phyloP scores from a whole-genome alignment of 2,888 invertebrate genomes.

The Drosophila melanosoma region DNA sequence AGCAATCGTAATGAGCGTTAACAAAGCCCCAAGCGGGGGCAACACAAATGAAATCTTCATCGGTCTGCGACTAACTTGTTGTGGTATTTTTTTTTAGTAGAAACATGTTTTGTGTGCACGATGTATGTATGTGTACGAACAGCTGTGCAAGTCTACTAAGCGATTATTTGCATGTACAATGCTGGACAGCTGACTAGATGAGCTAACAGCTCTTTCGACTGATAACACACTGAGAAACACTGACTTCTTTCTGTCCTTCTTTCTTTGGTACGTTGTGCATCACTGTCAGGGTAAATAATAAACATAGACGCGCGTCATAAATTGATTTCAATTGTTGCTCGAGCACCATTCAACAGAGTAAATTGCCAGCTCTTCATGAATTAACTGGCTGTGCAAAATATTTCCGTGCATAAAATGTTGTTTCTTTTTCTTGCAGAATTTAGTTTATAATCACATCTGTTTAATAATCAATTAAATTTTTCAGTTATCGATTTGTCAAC shows the following conservation, averaged over 20 bases:
- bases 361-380: slow-evolving; percentile 23
- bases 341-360: slow-evolving; percentile 5
- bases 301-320: slow-evolving; percentile 9
- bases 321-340: slow-evolving; percentile 24
- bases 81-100: slow-evolving; percentile 13
- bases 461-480: slow-evolving; percentile 36
- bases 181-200: slow-evolving; percentile 37
- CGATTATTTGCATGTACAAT: slow-evolving; percentile 22
- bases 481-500: slow-evolving; percentile 31
- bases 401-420: slow-evolving; percentile 19
- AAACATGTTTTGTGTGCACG: slow-evolving; percentile 63
- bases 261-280: slow-evolving; percentile 10
- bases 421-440: background rate
- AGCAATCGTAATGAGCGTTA: slow-evolving; percentile 38
- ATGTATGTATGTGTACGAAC: slow-evolving; percentile 35
- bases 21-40: slow-evolving; percentile 20
- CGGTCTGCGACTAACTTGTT: slow-evolving; percentile 26
- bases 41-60: slow-evolving; percentile 41
- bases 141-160: slow-evolving; percentile 40
- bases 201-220: background rate
- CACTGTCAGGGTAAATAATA: slow-evolving; percentile 25
- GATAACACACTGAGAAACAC: slow-evolving; percentile 6
- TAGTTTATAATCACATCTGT: slow-evolving; percentile 48
- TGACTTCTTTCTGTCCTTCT: background rate
- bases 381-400: slow-evolving; percentile 16